These are phyloP conservation scores for Pavo muticus DNA, from an alignment of 2,113 vertebrate species.

Conservation along the genomic window DNA sequence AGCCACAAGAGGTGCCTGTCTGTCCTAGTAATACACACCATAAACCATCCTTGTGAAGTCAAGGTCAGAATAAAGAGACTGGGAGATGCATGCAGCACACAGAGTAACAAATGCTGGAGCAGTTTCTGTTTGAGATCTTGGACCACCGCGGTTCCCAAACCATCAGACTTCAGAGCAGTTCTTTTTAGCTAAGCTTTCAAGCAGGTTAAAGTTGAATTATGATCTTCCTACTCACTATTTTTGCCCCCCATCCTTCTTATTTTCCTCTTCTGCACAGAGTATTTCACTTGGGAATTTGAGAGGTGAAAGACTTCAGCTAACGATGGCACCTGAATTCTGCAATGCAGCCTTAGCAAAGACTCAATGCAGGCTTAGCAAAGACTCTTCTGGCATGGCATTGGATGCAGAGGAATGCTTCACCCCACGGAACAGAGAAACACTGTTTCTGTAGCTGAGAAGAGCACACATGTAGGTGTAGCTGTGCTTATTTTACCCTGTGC, in stretches of 20 bases:
- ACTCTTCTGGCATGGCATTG: no score
- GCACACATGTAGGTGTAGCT: background rate
- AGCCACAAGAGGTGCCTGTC: background rate
- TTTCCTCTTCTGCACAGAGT: background rate
- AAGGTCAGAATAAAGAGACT: background rate
- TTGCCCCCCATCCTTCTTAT: background rate
- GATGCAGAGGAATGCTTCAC: background rate
- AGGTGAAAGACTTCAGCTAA: background rate
- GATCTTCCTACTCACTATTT: rapidly evolving
- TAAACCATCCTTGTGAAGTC: background rate
- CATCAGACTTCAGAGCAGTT: background rate
- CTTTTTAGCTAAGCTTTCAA: background rate
- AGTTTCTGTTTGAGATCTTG: background rate
- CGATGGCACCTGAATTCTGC: no score
- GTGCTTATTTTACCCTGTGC: background rate
- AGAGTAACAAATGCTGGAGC: no score
- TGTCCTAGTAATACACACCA: background rate
- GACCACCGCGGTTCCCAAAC: rapidly evolving
- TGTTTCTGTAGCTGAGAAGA: background rate
- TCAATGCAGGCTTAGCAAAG: no score
- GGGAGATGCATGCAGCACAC: rapidly evolving
- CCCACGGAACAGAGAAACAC: background rate
- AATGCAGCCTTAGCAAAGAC: no score
- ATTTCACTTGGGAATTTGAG: rapidly evolving
- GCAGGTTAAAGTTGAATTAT: background rate